These are phyloP conservation scores for Eutrigla gurnardus DNA, from an alignment of 2,797 vertebrate genomes.

Conservation along the genomic window DNA sequence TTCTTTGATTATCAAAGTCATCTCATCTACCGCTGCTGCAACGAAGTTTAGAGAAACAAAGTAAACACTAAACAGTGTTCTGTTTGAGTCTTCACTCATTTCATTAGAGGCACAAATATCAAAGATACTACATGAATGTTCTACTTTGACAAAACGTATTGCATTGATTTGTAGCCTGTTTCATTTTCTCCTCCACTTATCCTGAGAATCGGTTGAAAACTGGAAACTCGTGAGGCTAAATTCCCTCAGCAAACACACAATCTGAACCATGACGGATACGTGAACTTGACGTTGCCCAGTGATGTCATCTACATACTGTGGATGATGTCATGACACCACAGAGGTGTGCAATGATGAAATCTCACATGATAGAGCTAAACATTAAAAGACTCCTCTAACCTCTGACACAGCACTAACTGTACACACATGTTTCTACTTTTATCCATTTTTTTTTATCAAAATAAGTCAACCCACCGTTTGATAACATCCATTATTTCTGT, in stretches of 20 bases:
- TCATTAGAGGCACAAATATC: neutral
- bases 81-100: neutral
- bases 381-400: neutral
- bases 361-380: conserved; percentile 20
- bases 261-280: neutral
- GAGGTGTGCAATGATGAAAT: conserved; percentile 17
- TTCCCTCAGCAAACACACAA: neutral
- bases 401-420: conserved; percentile 5
- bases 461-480: neutral
- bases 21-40: neutral
- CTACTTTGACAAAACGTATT: neutral
- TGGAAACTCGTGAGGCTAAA: neutral
- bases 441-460: neutral
- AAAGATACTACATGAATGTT: neutral
- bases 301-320: conserved; percentile 25
- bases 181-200: neutral
- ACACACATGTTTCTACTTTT: neutral
- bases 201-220: neutral
- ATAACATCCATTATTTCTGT: neutral
- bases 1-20: neutral
- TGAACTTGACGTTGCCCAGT: neutral
- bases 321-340: conserved; percentile 29
- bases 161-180: neutral
- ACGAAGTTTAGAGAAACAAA: neutral
- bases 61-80: neutral